phyloP scores from a whole-genome alignment of 2,888 invertebrate genomes.

The Rhagonycha lutea region DNA sequence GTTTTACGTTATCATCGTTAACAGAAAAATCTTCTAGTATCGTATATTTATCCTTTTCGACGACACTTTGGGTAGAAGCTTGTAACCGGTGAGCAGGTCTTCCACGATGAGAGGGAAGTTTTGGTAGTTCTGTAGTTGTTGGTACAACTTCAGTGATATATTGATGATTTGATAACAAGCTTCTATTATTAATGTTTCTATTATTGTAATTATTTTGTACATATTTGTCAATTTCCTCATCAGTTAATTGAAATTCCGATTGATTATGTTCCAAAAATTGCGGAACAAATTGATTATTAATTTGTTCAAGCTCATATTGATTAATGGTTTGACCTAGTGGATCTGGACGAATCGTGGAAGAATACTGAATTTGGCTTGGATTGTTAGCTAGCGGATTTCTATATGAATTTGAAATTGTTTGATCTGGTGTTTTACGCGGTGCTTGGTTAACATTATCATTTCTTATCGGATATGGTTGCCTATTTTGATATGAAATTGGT shows the following conservation, averaged over 20 bases:
- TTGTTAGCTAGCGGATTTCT: not conserved
- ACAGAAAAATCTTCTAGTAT: slow-evolving; percentile 47
- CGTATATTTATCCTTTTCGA: slow-evolving; percentile 42
- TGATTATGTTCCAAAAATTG: slow-evolving; percentile 11
- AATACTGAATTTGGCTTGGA: not conserved
- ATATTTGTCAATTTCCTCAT: not conserved
- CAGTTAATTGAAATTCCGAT: not conserved
- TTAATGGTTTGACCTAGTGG: slow-evolving; percentile 28
- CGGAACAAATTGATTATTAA: slow-evolving; percentile 31
- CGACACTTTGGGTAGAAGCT: slow-evolving; percentile 16
- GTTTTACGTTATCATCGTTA: slow-evolving; percentile 26
- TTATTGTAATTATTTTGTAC: not conserved
- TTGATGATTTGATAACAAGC: not conserved
- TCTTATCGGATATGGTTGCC: slow-evolving; percentile 1
- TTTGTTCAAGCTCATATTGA: slow-evolving; percentile 37
- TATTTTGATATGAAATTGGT: not conserved
- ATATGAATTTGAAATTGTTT: slow-evolving; percentile 10
- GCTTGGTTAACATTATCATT: slow-evolving; percentile 18
- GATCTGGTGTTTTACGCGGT: slow-evolving; percentile 4
- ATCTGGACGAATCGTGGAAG: slow-evolving; percentile 2
- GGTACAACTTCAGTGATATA: not conserved
- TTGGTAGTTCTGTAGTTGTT: not conserved
- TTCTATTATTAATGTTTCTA: not conserved
- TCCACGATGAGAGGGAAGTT: not conserved
- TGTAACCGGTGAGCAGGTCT: slow-evolving; percentile 1